Evolutionary conservation across 2,113 vertebrate species (phyloP).

Genomic region (Odocoileus virginianus): DNA sequence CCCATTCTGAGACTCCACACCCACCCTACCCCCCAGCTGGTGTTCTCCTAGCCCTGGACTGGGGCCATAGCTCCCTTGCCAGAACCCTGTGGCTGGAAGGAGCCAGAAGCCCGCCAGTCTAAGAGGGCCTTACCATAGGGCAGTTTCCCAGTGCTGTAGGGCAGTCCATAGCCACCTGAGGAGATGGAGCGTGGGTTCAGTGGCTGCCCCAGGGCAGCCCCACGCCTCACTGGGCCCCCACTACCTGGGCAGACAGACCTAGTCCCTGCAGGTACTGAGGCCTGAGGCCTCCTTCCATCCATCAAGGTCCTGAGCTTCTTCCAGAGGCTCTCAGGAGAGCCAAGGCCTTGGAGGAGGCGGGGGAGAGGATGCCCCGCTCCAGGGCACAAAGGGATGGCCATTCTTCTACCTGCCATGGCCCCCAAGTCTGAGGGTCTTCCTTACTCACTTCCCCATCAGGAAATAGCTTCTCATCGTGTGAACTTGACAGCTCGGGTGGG

Average conservation of each 20-base stretch:
- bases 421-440: not conserved
- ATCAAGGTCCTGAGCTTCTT: not conserved
- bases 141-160: constrained; percentile 86
- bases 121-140: constrained; percentile 75
- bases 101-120: not conserved
- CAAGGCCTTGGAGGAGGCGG: not conserved
- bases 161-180: constrained; percentile 89
- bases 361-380: not conserved
- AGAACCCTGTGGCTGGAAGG: not conserved
- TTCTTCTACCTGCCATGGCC: not conserved
- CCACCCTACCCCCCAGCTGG: rapidly evolving
- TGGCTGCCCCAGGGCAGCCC: not conserved
- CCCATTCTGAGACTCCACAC: not conserved
- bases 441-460: not conserved
- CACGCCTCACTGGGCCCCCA: not conserved
- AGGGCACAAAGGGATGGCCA: not conserved
- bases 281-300: not conserved
- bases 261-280: not conserved
- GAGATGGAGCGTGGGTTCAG: constrained; percentile 40
- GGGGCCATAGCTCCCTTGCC: not conserved
- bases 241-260: not conserved
- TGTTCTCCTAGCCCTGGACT: not conserved
- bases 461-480: not conserved
- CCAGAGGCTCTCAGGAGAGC: not conserved
- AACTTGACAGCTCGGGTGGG: rapidly evolving